Base-by-base conservation (phyloP, 2,888 invertebrate species). In the Zaprionus lineosus region DNA sequence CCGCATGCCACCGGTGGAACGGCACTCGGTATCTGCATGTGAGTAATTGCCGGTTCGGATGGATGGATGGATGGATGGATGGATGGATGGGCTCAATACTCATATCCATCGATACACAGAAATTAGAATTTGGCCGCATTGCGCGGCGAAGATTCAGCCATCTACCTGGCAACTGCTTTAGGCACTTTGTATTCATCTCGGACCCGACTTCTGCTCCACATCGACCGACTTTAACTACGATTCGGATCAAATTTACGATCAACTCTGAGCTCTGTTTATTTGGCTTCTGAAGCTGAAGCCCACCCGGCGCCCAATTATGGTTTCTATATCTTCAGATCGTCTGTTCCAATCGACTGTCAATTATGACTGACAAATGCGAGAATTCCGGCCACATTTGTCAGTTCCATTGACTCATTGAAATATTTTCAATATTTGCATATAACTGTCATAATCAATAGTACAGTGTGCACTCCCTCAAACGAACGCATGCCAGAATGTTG, bases 321-420 rank as follows among this genome's bases (percentile, higher is more conserved):
- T 12, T 11, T 29, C 28, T 31, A 43, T 33, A 26, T 21, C 24
- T 12, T 34, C 44, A 19, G 43, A 36, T 37, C 11, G 41, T 70
- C 72, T 75, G 72, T 66, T 68, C 64, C 73, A 74, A 77, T 75
- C 74, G 74, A 60, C 56, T 61, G 69, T 46, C 67, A 84, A 69
- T 84, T 84, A 82, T 74, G 70, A 75, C 71, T 70, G 74, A 77
- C 82, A 79, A 84, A 84, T 73, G 62, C 21, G 44, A 36, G 15
- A 33, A 7, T 37, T 26, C 34, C 5, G 8, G 59, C 41, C 36
- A 6, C 19, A 62, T 82, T 76, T 71, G 70, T 21, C 7, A 5
- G 4, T 21, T 21, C 5, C 5, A 28, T 21, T 21, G n/a, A 28
- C 4, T 28, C 9, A 28, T 28, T 28, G 3, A 28, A 4, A 28